A percentile compares a stretch with the other conserved stretches of the same genome.
These are phyloP conservation scores for Albula glossodonta DNA, from an alignment of 2,113 vertebrate species.

Conservation along the genomic window DNA sequence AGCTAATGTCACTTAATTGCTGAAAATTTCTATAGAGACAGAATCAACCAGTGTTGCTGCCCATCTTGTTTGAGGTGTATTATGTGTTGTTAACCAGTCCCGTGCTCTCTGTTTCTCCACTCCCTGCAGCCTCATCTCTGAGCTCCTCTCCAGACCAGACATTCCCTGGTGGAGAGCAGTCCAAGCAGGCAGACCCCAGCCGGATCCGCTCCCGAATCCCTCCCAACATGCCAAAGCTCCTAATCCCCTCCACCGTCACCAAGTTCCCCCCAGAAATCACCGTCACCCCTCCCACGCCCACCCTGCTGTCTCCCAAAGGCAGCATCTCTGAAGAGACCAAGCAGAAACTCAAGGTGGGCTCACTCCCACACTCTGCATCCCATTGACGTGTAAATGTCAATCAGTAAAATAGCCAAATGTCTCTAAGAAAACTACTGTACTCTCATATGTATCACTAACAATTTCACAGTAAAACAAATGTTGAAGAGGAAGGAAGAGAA, in stretches of 20 bases:
- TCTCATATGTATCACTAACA: too few relatives aligned
- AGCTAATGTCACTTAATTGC: too few relatives aligned
- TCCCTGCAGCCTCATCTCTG: conserved; percentile 59
- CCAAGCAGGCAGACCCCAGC: conserved; percentile 74
- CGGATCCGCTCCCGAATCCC: conserved; percentile 83
- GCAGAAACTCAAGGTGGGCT: conserved; percentile 89
- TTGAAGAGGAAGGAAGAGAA: too few relatives aligned
- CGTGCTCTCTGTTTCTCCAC: not conserved
- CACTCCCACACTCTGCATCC: not conserved
- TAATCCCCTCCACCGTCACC: conserved; percentile 88
- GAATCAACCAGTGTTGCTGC: too few relatives aligned
- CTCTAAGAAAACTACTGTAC: not conserved
- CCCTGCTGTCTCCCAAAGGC: conserved; percentile 95
- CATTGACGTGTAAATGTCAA: too few relatives aligned
- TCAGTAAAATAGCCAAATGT: not conserved
- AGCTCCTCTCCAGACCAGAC: conserved; percentile 68
- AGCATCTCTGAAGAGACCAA: conserved; percentile 99
- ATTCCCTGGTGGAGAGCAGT: conserved; percentile 67
- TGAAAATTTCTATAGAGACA: too few relatives aligned
- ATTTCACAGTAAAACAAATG: too few relatives aligned
- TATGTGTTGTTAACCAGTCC: too few relatives aligned
- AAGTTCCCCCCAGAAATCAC: conserved; percentile 99
- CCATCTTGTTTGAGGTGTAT: too few relatives aligned
- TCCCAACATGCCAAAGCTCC: conserved; percentile 94
- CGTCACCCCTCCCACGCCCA: conserved; percentile 95